Evolutionary conservation across 1,140 invertebrate species (phyloP), one percentile per base, ranked within the genome.

Genomic region (Archivesica marissinica): DNA sequence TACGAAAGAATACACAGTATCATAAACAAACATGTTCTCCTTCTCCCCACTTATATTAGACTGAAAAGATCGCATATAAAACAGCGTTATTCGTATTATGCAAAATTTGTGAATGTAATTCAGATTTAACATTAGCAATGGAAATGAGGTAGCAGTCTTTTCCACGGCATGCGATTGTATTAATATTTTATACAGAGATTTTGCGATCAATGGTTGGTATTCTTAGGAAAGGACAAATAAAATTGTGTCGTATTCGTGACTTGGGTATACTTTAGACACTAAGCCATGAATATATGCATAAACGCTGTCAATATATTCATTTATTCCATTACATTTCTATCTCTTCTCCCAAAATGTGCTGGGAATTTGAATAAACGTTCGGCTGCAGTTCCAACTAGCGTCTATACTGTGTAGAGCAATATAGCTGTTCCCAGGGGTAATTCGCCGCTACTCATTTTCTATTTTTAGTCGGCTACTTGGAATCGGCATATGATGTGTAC

Each of bases 101-200:
- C 80, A 83, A 83, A 83, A 75, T 83, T 83, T 83, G 35, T 52
- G 80, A 83, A 83, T 83, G 47, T 74, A 56, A 83, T 75, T 83
- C 80, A 75, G 80, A 83, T 83, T 83, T 61, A 83, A 83, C 70
- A 83, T 83, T 83, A 72, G 80, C 80, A 83, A 83, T 83, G 80
- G 80, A 83, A 83, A 83, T 83, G 52, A 83, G 80, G 68, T 68
- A 64, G 70, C 64, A 83, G 80, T 56, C 80, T 72, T 68, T 78
- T 83, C 80, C 72, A 72, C 35, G 56, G 52, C 70, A 83, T 74
- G 80, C 50, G 80, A 83, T 83, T 83, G 80, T 83, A 83, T 74
- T 83, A 83, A 83, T 83, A 83, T 83, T 83, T 83, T 83, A 83
- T 83, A 75, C 80, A 83, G 80, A 83, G 80, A 83, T 83, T 83